Evolutionary conservation across 2,113 vertebrate genomes (phyloP), one percentile per base, ranked within the genome.

Genomic region (Hippoglossus stenolepis): DNA sequence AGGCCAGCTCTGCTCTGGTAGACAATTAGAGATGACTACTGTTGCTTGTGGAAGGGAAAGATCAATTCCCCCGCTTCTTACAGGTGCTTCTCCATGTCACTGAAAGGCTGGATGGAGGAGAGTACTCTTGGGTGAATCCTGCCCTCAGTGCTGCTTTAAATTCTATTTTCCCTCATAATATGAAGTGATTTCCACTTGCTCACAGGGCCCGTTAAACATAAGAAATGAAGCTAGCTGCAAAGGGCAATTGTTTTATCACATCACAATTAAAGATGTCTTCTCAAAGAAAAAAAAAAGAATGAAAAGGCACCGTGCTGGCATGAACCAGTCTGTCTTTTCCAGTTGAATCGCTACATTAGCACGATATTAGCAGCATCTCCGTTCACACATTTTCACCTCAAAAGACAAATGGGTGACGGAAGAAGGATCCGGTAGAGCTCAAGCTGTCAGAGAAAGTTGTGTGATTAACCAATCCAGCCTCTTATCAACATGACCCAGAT

Each of bases 1-100:
- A 59, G 43, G 67, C 79, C 71, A 28, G 0, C 71, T 81, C 49
- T 28, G 61, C 77, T 31, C 67, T 57, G 63, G 58, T 65, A 71
- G 83, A 89, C 86, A 88, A 88, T 93, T 89, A 91, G 70, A 82
- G 86, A 73, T 14, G 28, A 77, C 62, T 47, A 53, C 61, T 77
- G 57, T 84, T 77, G 83, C 35, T 69, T 4, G 2, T 60, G 59
- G 69, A 77, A 83, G 75, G 64, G 79, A 79, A 65, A 75, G 67
- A 84, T 85, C 79, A 70, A 70, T 82, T 79, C 81, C 78, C 56
- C 65, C 70, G 65, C 71, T 79, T 64, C 67, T 58, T 64, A 70
- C 49, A 79, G 73, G 68, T 71, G 75, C 47, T 76, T 77, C 23
- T 53, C 75, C 59, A 28, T 77, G 47, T 72, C 72, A 80, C n/a